Base-by-base conservation (phyloP, 2,888 invertebrate genomes). In the Myopa tessellatipennis region DNA sequence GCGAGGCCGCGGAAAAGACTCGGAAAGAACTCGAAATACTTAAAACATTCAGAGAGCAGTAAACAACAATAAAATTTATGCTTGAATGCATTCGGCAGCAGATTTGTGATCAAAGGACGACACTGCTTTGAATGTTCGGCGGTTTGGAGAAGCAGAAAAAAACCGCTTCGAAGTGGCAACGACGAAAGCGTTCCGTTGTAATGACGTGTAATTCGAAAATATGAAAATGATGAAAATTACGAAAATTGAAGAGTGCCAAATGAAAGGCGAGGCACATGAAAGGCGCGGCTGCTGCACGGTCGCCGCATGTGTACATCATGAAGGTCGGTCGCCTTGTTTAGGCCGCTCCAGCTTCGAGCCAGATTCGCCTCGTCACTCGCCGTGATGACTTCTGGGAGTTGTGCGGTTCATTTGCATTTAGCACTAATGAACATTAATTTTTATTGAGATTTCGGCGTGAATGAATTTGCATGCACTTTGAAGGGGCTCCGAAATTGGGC, bases 71-170 rank as follows among this genome's bases (percentile, higher is more conserved):
- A 60, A 68, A 68, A 82, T 87, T 87, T 86, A 85, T 86, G 87
- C 87, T 86, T 87, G 86, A 87, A 86, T 87, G 86, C 81, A 82
- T 85, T 84, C 82, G 82, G 82, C 82, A 77, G 82, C 85, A 85
- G 45, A 6, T 6, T 84, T 58, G 34, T 86, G 87, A 87, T 87
- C 87, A 87, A 87, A 87, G 88, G 86, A 87, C 88, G 87, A 86
- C 87, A 86, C 87, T 87, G 85, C 87, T 55, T 71, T n/a, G 10
- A 55, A 8, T 50, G 50, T 3, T 50, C 26, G 26, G 26, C 26
- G 26, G 26, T 50, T 50, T 14, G 50, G 10, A 50, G 50, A 50
- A 50, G 50, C 10, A 50, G 10, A 10, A 14, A 8, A 50, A 14
- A 8, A 50, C 10, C 50, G 14, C 50, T 50, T 50, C 50, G 50